Percentiles rank a stretch among this genome's conserved stretches.
phyloP scores from a whole-genome alignment of 2,888 invertebrate genomes.

The Noctuana brunneofusca region DNA sequence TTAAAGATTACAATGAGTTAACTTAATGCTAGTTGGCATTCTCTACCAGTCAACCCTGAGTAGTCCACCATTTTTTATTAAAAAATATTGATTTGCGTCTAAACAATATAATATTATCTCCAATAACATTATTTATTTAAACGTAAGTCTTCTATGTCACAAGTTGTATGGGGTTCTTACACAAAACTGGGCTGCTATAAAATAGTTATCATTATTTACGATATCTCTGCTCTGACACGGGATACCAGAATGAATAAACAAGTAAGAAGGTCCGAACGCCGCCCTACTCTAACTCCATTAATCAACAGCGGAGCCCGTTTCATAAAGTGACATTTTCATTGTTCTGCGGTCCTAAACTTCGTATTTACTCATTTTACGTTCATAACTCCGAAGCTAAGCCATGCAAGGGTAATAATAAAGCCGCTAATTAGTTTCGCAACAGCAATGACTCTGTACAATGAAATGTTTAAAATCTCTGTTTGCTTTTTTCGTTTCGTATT shows the following conservation, averaged over 20 bases:
- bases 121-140: too few species aligned
- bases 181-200: conserved; percentile 19
- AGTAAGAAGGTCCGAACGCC: conserved; percentile 63
- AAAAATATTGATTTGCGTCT: too few species aligned
- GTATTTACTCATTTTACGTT: conserved; percentile 69
- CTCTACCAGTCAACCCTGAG: too few species aligned
- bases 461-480: conserved; percentile 1
- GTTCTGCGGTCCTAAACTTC: conserved; percentile 69
- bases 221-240: conserved; percentile 48
- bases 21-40: too few species aligned
- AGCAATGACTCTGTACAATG: not conserved
- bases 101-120: too few species aligned
- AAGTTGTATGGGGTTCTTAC: not conserved
- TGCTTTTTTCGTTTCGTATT: not conserved
- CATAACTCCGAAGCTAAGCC: conserved; percentile 57
- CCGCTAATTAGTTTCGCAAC: conserved; percentile 46
- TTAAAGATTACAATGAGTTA: too few species aligned
- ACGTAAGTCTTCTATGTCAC: not conserved
- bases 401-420: conserved; percentile 58
- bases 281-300: conserved; percentile 68
- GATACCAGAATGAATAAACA: conserved; percentile 63
- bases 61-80: too few species aligned
- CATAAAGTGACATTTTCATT: conserved; percentile 81
- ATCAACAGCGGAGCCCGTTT: conserved; percentile 71
- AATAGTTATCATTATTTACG: conserved; percentile 53